Base-by-base conservation (phyloP, 1,140 invertebrate genomes). In the Hyphantria cunea region DNA sequence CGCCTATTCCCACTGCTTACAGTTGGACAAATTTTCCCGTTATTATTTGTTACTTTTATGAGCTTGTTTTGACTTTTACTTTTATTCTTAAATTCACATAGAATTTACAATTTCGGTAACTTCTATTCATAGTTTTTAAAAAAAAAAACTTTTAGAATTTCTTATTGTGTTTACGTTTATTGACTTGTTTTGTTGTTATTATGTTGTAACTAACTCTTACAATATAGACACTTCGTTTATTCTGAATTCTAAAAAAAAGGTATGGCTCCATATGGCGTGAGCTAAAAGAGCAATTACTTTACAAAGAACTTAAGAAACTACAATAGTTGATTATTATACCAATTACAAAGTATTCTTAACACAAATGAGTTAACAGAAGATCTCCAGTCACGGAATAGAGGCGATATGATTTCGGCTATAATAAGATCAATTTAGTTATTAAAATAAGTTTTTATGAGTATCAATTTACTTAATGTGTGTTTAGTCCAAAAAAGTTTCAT, bases 1-100 rank as follows among this genome's bases (percentile, higher is more conserved):
- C 50, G 14, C 25, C 25, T 70, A 55, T 61, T 76, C 70, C 45
- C 73, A 68, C 68, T 61, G 53, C n/a, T 58, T 44, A 12, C 48
- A 41, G 6, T 47, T 25, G 17, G 14, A 44, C 41, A 9, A 31
- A 70, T 66, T 74, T 70, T 70, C 68, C 58, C 59, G 41, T 50
- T 60, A 33, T 32, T 17, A 51, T 31, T 25, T 31, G 33, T 11
- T 51, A 13, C 17, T 52, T 44, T 41, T 33, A 51, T 44, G 31
- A 60, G 11, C 7, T n/a, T 25, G n/a, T 33, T 33, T 25, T 49
- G 33, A 8, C 17, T 31, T 37, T 53, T 53, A 37, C 39, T 39
- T 17, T 14, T 52, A 14, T 2, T 12, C 12, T 39, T n/a, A n/a
- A 33, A 9, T 37, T 3, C 2, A 7, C 11, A n/a, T 13, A 13